Evolutionary conservation across 2,113 vertebrate genomes (phyloP), one percentile per base, ranked within the genome.

Genomic region (Larimichthys crocea): DNA sequence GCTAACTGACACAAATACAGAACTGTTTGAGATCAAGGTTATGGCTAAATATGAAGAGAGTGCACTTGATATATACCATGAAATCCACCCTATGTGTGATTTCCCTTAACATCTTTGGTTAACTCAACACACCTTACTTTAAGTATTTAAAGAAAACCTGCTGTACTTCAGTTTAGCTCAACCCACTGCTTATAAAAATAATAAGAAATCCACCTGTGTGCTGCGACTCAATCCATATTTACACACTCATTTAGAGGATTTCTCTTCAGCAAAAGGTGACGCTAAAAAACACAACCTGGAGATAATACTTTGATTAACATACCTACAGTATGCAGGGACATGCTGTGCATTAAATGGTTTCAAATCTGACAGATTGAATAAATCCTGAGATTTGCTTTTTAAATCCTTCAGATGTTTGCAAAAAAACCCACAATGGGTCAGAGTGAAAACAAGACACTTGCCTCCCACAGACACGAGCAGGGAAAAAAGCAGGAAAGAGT

Each of bases 371-470:
- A 74, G 22, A 66, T 63, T 82, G n/a, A 83, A 85, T 80, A 71
- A 85, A 86, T 88, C 70, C 70, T 74, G 44, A 67, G 22, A 68
- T 74, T 76, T 73, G 20, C 26, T 62, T 82, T 76, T 65, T 59
- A 64, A 83, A 82, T 78, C 67, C 60, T 74, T 86, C 31, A 55
- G 57, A 63, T 86, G 44, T 76, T 84, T 56, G n/a, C 20, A 60
- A 44, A 75, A 75, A 75, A 87, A 70, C 62, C 56, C 15, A 68
- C 65, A 78, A 15, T 53, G 62, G 82, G 76, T 91, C 73, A 83
- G 73, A 59, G 61, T 60, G 62, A 84, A 87, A 88, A 72, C 64
- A 79, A 78, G 75, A 87, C 56, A 49, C 29, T 79, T 63, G 11
- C 69, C 78, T 80, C 81, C 57, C 78, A 85, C 67, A 67, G 62